These are phyloP conservation scores for Hyalella azteca DNA, from an alignment of 2,888 invertebrate species.

Conservation along the genomic window DNA sequence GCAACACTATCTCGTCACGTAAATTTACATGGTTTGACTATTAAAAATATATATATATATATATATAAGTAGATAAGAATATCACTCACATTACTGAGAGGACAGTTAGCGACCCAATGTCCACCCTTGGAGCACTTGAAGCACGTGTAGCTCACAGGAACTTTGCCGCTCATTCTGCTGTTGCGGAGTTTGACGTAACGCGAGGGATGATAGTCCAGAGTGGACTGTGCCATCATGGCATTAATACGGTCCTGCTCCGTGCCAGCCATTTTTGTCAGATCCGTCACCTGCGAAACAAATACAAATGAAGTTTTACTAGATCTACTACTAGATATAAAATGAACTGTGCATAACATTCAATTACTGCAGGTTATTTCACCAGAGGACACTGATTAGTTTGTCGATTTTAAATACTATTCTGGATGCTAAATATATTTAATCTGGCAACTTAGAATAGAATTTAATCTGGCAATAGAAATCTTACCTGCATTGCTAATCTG, in stretches of 20 bases:
- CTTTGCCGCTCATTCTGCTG: slow-evolving; percentile 54
- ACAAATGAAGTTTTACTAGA: too few species aligned
- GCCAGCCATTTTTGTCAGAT: slow-evolving; percentile 57
- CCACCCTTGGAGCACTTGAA: slow-evolving; percentile 93
- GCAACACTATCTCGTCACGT: too few species aligned
- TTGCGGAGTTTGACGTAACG: slow-evolving; percentile 65
- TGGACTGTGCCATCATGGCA: slow-evolving; percentile 97
- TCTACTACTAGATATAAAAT: too few species aligned
- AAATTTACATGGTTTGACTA: too few species aligned
- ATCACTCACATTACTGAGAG: slow-evolving; percentile 69
- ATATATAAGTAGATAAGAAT: neutral
- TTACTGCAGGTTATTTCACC: too few species aligned
- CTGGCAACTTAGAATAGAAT: too few species aligned
- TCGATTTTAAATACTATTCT: too few species aligned
- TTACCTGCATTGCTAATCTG: neutral
- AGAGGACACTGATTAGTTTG: too few species aligned
- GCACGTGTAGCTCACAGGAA: slow-evolving; percentile 87
- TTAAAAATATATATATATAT: too few species aligned
- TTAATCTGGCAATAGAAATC: too few species aligned
- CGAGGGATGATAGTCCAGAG: slow-evolving; percentile 94
- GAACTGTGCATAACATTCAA: too few species aligned
- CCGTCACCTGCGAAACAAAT: slow-evolving; percentile 49
- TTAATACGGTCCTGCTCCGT: slow-evolving; percentile 97
- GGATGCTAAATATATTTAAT: too few species aligned
- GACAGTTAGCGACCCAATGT: slow-evolving; percentile 98